These are phyloP conservation scores for Cosmia trapezina DNA, from an alignment of 2,888 invertebrate genomes.

Conservation along the genomic window DNA sequence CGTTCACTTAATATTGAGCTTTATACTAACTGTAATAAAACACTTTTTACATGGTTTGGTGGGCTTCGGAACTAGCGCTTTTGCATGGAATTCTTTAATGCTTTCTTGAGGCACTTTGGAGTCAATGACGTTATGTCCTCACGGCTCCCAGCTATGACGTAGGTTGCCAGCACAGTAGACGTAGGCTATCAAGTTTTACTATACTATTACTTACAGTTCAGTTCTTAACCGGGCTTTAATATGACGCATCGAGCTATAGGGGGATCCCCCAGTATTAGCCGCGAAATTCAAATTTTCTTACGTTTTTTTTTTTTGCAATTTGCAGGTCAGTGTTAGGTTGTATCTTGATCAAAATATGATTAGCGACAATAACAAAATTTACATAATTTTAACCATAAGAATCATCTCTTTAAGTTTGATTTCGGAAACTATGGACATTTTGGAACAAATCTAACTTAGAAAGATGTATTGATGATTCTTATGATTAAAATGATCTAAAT, in stretches of 20 bases:
- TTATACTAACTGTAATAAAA: constrained; percentile 55
- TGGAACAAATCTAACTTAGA: too few species aligned
- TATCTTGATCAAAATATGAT: too few species aligned
- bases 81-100: constrained; percentile 71
- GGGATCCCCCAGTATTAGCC: too few species aligned
- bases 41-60: constrained; percentile 41
- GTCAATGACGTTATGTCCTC: constrained; percentile 87
- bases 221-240: neutral
- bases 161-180: constrained; percentile 56
- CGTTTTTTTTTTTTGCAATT: too few species aligned
- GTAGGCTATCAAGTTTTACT: constrained; percentile 50
- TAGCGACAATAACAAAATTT: too few species aligned
- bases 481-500: too few species aligned
- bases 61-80: constrained; percentile 64
- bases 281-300: too few species aligned
- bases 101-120: constrained; percentile 72
- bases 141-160: constrained; percentile 77
- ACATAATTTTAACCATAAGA: too few species aligned
- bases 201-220: neutral
- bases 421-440: too few species aligned
- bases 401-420: too few species aligned
- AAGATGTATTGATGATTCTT: too few species aligned
- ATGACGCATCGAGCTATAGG: neutral
- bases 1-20: constrained; percentile 54
- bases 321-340: too few species aligned